Conservation (phyloP, 2,888 invertebrate species). For the Agapostemon virescens region DNA sequence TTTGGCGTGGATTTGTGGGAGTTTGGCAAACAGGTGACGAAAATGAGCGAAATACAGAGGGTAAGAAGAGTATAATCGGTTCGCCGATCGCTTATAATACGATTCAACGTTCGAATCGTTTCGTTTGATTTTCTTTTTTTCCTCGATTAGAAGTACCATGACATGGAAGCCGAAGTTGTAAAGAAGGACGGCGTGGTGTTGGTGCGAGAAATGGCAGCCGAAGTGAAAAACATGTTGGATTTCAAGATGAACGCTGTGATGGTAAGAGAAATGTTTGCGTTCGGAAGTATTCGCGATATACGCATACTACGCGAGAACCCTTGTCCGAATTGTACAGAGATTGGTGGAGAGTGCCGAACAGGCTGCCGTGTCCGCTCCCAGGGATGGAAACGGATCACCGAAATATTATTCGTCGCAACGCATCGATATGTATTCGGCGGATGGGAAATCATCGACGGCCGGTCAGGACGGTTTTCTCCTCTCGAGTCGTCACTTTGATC, state of each 20-base stretch:
- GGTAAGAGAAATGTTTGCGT: too few species aligned
- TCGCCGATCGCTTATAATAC: background rate
- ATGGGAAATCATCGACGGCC: slow-evolving; percentile 86
- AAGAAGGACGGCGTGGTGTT: slow-evolving; percentile 92
- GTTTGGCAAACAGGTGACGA: slow-evolving; percentile 92
- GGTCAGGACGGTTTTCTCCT: slow-evolving; percentile 87
- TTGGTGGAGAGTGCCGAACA: slow-evolving; percentile 96
- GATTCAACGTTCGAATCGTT: background rate
- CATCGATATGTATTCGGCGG: slow-evolving; percentile 88
- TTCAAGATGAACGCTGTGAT: slow-evolving; percentile 95
- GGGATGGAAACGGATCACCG: slow-evolving; percentile 83
- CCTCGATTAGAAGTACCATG: slow-evolving; percentile 87
- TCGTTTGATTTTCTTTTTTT: background rate
- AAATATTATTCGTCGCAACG: slow-evolving; percentile 91
- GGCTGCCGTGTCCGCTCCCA: slow-evolving; percentile 86
- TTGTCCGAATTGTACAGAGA: slow-evolving; percentile 84
- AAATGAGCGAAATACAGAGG: slow-evolving; percentile 93
- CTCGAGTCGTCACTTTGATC: slow-evolving; percentile 92
- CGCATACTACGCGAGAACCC: background rate
- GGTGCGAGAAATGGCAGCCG: slow-evolving; percentile 92
- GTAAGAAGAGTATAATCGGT: slow-evolving; percentile 82
- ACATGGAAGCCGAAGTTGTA: slow-evolving; percentile 88
- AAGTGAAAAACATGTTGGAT: slow-evolving; percentile 96
- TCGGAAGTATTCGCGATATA: too few species aligned
- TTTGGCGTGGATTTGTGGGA: slow-evolving; percentile 95